phyloP scores from a whole-genome alignment of 2,888 invertebrate species.

The Eudasyphora cyanicolor region DNA sequence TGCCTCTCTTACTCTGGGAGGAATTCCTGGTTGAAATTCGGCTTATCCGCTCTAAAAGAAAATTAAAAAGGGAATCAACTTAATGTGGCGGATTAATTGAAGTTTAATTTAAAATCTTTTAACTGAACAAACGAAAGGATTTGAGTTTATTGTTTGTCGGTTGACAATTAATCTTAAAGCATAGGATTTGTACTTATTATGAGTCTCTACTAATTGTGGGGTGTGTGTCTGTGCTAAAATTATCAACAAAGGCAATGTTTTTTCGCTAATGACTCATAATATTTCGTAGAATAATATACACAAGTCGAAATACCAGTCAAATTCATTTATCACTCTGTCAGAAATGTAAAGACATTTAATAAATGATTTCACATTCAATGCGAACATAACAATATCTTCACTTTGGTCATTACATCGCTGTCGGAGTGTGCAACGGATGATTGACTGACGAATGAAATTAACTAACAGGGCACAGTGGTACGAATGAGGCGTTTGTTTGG shows the following conservation, averaged over 20 bases:
- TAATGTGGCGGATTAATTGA: constrained; percentile 7
- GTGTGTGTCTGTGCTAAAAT: background rate
- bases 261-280: constrained; percentile 63
- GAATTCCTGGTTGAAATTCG: too few species aligned
- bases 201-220: background rate
- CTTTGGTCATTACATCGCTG: background rate
- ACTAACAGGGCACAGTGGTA: background rate
- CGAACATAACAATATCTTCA: constrained; percentile 35
- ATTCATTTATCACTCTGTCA: constrained; percentile 63
- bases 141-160: background rate
- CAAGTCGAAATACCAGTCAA: constrained; percentile 40
- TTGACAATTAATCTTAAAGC: background rate
- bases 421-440: background rate
- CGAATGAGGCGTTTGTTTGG: background rate
- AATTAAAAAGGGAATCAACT: background rate
- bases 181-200: background rate
- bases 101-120: constrained; percentile 13
- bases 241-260: constrained; percentile 31
- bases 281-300: constrained; percentile 49
- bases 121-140: constrained; percentile 34
- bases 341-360: constrained; percentile 59
- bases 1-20: background rate
- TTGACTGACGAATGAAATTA: constrained; percentile 17
- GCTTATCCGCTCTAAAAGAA: too few species aligned
- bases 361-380: constrained; percentile 57